Conservation (phyloP, 2,888 invertebrate genomes). For the Itoplectis maculator region DNA sequence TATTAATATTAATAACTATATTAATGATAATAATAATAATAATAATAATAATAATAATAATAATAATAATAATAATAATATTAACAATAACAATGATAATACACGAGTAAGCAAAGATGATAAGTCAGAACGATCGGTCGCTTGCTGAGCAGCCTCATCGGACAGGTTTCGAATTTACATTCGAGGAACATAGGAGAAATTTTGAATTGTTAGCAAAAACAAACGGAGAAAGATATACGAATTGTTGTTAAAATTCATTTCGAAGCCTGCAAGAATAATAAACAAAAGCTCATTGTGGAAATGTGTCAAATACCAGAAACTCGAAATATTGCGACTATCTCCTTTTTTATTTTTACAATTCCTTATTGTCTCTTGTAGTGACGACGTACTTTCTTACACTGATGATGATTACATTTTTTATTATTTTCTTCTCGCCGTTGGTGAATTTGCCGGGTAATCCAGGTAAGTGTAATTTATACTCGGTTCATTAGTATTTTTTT, state of each 20-base stretch:
- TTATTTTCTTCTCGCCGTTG: background rate
- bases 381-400: background rate
- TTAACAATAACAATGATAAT: slow-evolving; percentile 26
- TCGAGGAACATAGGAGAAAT: slow-evolving; percentile 27
- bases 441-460: background rate
- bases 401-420: background rate
- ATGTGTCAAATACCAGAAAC: slow-evolving; percentile 40
- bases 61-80: slow-evolving; percentile 25
- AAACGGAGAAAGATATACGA: slow-evolving; percentile 34
- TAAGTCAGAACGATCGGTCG: slow-evolving; percentile 28
- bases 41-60: slow-evolving; percentile 44
- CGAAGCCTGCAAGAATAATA: slow-evolving; percentile 41
- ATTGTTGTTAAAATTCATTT: slow-evolving; percentile 43
- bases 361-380: background rate
- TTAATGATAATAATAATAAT: slow-evolving; percentile 28
- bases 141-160: slow-evolving; percentile 14
- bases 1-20: slow-evolving; percentile 22
- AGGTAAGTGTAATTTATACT: background rate
- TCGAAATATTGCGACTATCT: slow-evolving; percentile 1
- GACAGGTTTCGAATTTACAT: slow-evolving; percentile 28
- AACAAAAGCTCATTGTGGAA: slow-evolving; percentile 41
- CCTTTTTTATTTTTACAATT: background rate
- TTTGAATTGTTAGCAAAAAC: slow-evolving; percentile 30
- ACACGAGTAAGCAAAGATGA: slow-evolving; percentile 31
- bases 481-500: background rate